Base-by-base conservation (phyloP, 2,113 vertebrate genomes). In the Dasyornis broadbenti region DNA sequence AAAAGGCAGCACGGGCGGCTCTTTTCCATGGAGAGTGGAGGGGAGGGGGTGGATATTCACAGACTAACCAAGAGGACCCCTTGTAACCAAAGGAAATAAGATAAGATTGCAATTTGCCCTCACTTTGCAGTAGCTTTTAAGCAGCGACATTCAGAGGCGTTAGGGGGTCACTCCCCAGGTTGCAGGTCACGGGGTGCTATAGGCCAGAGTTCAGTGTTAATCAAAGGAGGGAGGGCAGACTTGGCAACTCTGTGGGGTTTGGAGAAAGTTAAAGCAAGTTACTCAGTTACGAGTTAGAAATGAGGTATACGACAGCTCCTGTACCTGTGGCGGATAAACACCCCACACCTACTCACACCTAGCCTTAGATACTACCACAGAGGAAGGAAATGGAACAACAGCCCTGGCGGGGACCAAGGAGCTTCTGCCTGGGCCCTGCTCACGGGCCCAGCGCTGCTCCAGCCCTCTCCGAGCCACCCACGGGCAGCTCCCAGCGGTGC, bases 241-340 rank as follows among this genome's bases (percentile, higher is more conserved):
- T 98, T 97, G 97, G 98, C 98, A 98, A 98, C 99, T 98, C 98
- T 97, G 98, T 93, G 69, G 96, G 97, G 97, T 97, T 97, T 78
- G 97, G 98, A 99, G 97, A 98, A 98, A 98, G 98, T 98, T 99
- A 98, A 99, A 99, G 98, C 98, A 98, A 98, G 98, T 98, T 97
- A 98, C 98, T 98, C 98, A 90, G 98, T 98, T 97, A 98, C 44
- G 97, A 99, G 98, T 98, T 98, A 98, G 98, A 98, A 99, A 99
- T 99, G 99, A 99, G 99, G 99, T 99, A 99, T 99, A 99, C 98
- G 95, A 98, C 98, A 99, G 98, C 98, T 98, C 98, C 97, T 97
- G 98, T 98, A 97, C 97, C 94, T 96, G 96, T 75, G 97, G 97
- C 93, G 97, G 97, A 97, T 92, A 91, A 97, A 86, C 78, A 97